A percentile compares a stretch with the other conserved stretches of the same genome.
Evolutionary conservation across 92 coral and sea anemone genomes (phyloP).

Genomic region (Phenganax stokvisi): DNA sequence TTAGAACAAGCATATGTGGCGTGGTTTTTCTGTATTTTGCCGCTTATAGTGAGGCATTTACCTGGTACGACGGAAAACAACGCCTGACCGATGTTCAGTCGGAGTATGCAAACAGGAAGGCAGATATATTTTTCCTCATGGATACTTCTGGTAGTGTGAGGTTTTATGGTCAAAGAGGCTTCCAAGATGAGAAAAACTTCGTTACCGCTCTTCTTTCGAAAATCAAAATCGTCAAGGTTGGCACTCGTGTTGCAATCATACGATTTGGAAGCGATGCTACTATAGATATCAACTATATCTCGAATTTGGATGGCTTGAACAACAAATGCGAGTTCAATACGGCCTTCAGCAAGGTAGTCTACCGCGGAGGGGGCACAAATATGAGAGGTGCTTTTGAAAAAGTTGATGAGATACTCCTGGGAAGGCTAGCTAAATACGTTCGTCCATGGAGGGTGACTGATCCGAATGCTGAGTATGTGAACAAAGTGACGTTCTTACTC

Average conservation of each 20-base stretch:
- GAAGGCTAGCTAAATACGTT: too few species aligned
- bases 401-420: too few species aligned
- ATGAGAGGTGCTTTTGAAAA: too few species aligned
- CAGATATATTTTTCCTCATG: slow-evolving; percentile 81
- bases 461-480: background rate
- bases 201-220: slow-evolving; percentile 64
- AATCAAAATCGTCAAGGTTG: slow-evolving; percentile 62
- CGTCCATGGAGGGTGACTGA: background rate
- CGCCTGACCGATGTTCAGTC: slow-evolving; percentile 3
- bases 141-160: slow-evolving; percentile 90
- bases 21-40: background rate
- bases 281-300: slow-evolving; percentile 81
- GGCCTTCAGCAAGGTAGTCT: slow-evolving; percentile 54
- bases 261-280: slow-evolving; percentile 70
- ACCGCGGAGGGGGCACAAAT: slow-evolving; percentile 22
- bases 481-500: background rate
- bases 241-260: slow-evolving; percentile 80
- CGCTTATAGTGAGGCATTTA: background rate
- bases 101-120: slow-evolving; percentile 24
- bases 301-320: slow-evolving; percentile 48
- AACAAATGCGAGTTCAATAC: slow-evolving; percentile 85
- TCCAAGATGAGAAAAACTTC: slow-evolving; percentile 82
- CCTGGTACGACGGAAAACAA: background rate
- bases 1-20: background rate
- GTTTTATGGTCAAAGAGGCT: slow-evolving; percentile 60